A percentile compares a stretch with the other conserved stretches of the same genome.
Evolutionary conservation across 2,888 invertebrate species (phyloP).

Genomic region (Luperina testacea): DNA sequence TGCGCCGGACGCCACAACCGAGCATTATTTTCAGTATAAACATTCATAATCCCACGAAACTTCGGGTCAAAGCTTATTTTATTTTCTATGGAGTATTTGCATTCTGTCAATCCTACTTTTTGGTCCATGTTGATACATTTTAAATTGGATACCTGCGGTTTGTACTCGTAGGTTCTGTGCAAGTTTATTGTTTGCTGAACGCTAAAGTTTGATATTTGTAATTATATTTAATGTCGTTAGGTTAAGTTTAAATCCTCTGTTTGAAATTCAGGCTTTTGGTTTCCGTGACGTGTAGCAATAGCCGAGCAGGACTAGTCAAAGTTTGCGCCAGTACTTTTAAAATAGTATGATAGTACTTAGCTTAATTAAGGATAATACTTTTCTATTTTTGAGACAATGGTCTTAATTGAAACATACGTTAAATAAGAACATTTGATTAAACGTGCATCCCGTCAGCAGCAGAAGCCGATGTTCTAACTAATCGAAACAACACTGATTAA

Average conservation of each 20-base stretch:
- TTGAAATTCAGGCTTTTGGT: background rate
- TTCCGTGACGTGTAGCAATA: background rate
- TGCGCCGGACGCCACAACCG: slow-evolving; percentile 84
- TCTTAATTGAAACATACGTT: slow-evolving; percentile 12
- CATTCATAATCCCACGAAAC: slow-evolving; percentile 86
- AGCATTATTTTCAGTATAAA: slow-evolving; percentile 89
- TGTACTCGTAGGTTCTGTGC: slow-evolving; percentile 3
- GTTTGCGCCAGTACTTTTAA: background rate
- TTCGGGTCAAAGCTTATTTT: slow-evolving; percentile 79
- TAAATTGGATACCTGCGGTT: slow-evolving; percentile 35
- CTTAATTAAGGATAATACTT: background rate
- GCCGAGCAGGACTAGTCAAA: background rate
- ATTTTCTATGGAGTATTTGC: slow-evolving; percentile 71
- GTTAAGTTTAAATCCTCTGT: background rate
- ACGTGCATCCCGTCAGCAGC: slow-evolving; percentile 56
- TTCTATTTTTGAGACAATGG: background rate
- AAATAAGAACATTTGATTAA: slow-evolving; percentile 47
- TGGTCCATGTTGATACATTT: slow-evolving; percentile 53
- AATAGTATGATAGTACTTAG: background rate
- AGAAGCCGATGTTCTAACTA: slow-evolving; percentile 68
- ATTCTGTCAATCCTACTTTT: slow-evolving; percentile 58
- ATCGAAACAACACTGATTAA: slow-evolving; percentile 79
- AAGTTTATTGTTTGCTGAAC: slow-evolving; percentile 5
- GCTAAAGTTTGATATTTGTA: slow-evolving; percentile 12
- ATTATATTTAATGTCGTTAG: background rate